phyloP scores from a whole-genome alignment of 2,888 invertebrate genomes.

The Clunio marinus region DNA sequence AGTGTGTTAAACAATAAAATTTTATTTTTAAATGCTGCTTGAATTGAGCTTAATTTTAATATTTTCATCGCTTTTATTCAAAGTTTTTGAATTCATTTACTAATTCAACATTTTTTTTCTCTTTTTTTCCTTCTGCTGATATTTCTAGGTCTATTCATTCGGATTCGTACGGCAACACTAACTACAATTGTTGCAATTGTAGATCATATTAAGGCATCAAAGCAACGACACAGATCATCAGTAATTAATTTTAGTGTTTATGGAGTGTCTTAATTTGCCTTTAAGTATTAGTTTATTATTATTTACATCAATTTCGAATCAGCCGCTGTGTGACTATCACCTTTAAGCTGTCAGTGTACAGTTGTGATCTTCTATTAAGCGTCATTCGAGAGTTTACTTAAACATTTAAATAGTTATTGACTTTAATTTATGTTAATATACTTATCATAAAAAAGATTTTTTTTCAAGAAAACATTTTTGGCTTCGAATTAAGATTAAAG shows the following conservation, averaged over 20 bases:
- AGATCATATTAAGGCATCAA: constrained; percentile 34
- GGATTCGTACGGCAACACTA: constrained; percentile 35
- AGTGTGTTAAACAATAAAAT: constrained; percentile 1
- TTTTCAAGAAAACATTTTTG: too few relatives aligned
- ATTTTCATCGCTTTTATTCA: not conserved
- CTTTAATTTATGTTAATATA: not conserved
- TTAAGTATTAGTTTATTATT: constrained; percentile 32
- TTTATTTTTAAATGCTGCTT: constrained; percentile 25
- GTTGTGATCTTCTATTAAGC: constrained; percentile 4
- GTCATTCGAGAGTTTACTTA: not conserved
- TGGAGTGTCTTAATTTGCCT: too few relatives aligned
- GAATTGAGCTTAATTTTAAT: constrained; percentile 23
- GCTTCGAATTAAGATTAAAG: too few relatives aligned
- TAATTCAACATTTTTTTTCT: constrained; percentile 18
- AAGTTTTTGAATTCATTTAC: not conserved
- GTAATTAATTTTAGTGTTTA: constrained; percentile 10
- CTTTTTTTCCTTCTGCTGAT: not conserved
- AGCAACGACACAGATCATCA: constrained; percentile 16
- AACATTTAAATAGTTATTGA: too few relatives aligned
- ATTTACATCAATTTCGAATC: not conserved
- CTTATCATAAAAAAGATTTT: too few relatives aligned
- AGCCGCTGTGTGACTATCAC: constrained; percentile 32
- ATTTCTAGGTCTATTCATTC: constrained; percentile 38
- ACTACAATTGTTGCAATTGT: constrained; percentile 36
- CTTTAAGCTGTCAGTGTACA: constrained; percentile 8